Base-by-base conservation (phyloP, 2,888 invertebrate species). In the Sycophila texana region DNA sequence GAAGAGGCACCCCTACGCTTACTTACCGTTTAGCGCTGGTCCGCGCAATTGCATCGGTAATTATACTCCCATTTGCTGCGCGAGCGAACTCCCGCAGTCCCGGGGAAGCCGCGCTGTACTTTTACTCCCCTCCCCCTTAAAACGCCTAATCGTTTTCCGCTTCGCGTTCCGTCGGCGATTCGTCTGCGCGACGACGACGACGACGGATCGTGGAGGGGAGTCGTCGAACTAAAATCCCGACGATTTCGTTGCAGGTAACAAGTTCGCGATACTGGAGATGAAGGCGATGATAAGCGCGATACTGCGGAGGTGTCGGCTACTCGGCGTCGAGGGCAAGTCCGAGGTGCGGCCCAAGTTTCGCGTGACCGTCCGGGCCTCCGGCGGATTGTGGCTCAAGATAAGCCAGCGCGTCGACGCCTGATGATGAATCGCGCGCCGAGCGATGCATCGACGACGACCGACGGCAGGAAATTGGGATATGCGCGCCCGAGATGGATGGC, bases 191-290 rank as follows among this genome's bases (percentile, higher is more conserved):
- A 26, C 26, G 26, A 26, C 1, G 26, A 26, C 26, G 26, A 26
- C 26, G 26, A 26, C 26, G 26, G 26, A 26, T 26, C 53, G 16
- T 4, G 14, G 53, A n/a, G 53, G 14, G 53, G 5, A 1, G 14
- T 1, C 13, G 53, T 4, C 14, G 4, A 53, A 53, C 13, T n/a
- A 53, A 14, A 53, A 3, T 14, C 53, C n/a, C n/a, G 53, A 53
- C 53, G n/a, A 12, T 39, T 13, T 13, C 3, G 47, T 63, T 63
- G 20, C 90, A 91, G 93, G 95, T n/a, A 93, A 94, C 88, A 92
- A 93, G 83, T 95, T 94, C 85, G 94, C 94, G 0, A 92, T 93
- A 88, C 86, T 94, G 58, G 95, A 95, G 87, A 92, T 94, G n/a
- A 93, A 93, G 87, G 91, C 93, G 77, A 85, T 93, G 0, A 85